Evolutionary conservation across 2,113 vertebrate genomes (phyloP).

Genomic region (Suricata suricatta): DNA sequence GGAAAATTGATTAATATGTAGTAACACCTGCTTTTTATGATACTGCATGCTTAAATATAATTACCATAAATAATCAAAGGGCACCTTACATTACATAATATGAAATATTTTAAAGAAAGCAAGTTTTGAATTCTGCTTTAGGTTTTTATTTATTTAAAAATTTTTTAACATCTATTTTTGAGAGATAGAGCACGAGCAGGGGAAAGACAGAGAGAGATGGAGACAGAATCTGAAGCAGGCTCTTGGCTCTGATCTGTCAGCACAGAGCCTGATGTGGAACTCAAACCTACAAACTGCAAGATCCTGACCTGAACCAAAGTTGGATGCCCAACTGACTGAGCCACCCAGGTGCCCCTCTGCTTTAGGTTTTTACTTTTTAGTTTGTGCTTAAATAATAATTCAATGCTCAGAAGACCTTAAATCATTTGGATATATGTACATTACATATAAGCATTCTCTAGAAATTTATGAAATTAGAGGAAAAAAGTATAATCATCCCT

Average conservation of each 20-base stretch:
- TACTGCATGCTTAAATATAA: neutral
- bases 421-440: neutral
- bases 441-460: slow-evolving; percentile 31
- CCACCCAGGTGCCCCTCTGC: neutral
- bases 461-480: neutral
- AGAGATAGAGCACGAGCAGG: too few relatives aligned
- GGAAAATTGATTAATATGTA: neutral
- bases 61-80: neutral
- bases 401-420: neutral
- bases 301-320: too few relatives aligned
- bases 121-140: neutral
- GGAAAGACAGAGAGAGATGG: too few relatives aligned
- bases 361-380: slow-evolving; percentile 2
- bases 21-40: neutral
- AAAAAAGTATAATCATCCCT: neutral
- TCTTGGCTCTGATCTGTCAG: too few relatives aligned
- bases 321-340: too few relatives aligned
- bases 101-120: neutral
- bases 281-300: too few relatives aligned
- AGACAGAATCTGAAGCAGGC: too few relatives aligned
- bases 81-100: neutral
- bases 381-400: slow-evolving; percentile 21
- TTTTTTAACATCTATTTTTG: too few relatives aligned
- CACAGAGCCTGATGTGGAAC: too few relatives aligned
- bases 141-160: too few relatives aligned